Evolutionary conservation across 1,140 invertebrate genomes (phyloP).

Genomic region (Polypedilum vanderplanki): DNA sequence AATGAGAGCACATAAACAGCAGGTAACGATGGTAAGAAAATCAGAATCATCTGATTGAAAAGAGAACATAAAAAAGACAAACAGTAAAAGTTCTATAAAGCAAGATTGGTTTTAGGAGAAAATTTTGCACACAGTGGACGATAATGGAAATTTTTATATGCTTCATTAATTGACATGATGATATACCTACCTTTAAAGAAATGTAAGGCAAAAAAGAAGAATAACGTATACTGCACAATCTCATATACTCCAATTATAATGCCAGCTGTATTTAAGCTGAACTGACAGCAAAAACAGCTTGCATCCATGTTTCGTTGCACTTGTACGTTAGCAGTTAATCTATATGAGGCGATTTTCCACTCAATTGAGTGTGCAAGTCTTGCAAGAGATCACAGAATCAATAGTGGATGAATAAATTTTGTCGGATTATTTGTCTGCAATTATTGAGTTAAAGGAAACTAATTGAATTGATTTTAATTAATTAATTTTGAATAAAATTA

Average conservation of each 20-base stretch:
- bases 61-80: not conserved
- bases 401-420: too few relatives aligned
- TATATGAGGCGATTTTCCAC: not conserved
- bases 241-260: conserved; percentile 20
- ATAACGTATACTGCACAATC: conserved; percentile 1
- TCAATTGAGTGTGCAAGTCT: not conserved
- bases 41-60: conserved; percentile 21
- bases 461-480: too few relatives aligned
- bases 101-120: not conserved
- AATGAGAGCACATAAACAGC: conserved; percentile 26
- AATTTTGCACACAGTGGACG: too few relatives aligned
- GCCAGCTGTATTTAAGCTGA: conserved; percentile 9
- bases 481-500: too few relatives aligned
- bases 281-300: conserved; percentile 20
- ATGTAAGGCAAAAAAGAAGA: conserved; percentile 1
- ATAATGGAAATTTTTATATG: too few relatives aligned
- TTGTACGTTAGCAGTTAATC: conserved; percentile 2
- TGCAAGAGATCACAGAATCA: not conserved
- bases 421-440: too few relatives aligned
- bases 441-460: too few relatives aligned
- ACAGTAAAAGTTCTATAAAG: not conserved
- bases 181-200: conserved; percentile 24
- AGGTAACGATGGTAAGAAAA: conserved; percentile 24
- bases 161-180: too few relatives aligned
- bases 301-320: conserved; percentile 7